Evolutionary conservation across 2,797 vertebrate genomes (phyloP), one percentile per base, ranked within the genome.

Genomic region (Spinibarbus caldwelli): DNA sequence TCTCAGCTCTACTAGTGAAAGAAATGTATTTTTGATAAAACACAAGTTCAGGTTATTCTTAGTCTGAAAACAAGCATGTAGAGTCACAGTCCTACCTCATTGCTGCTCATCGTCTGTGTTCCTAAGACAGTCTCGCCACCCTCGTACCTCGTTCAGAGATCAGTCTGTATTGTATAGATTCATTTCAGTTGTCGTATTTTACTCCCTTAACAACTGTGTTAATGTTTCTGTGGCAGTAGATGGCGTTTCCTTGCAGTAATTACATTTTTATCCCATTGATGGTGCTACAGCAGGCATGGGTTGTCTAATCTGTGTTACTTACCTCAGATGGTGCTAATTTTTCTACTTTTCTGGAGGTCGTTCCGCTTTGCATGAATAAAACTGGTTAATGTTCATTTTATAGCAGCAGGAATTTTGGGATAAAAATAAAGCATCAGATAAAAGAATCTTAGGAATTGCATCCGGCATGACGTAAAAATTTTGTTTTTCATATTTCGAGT

Each of bases 81-180:
- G 94, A 92, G 91, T 95, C 95, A 94, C 94, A 94, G 90, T 95
- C 95, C 95, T 96, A 96, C 95, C 95, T 96, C 95, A 96, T 96
- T 94, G 94, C 94, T 95, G 93, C 92, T 94, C 93, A 94, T 92
- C 41, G 93, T 95, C 93, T 95, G 92, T 92, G 93, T 80, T 81
- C 72, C 80, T 73, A 80, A 83, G 64, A 93, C 90, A 91, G 90
- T 92, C 81, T 93, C 90, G 93, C 90, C 92, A 91, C 93, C 93
- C 93, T 89, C 86, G 10, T 77, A 78, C 82, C 79, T 87, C 73
- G 62, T 84, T 85, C 78, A 72, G 57, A 92, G 78, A 66, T 49
- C 68, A 21, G 45, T 80, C 38, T 78, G 19, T 78, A 73, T 86
- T 23, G 71, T 70, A 38, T 66, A 12, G n/a, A 59, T 72, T 80